Evolutionary conservation across 2,888 invertebrate species (phyloP).

Genomic region (Spodoptera littoralis): DNA sequence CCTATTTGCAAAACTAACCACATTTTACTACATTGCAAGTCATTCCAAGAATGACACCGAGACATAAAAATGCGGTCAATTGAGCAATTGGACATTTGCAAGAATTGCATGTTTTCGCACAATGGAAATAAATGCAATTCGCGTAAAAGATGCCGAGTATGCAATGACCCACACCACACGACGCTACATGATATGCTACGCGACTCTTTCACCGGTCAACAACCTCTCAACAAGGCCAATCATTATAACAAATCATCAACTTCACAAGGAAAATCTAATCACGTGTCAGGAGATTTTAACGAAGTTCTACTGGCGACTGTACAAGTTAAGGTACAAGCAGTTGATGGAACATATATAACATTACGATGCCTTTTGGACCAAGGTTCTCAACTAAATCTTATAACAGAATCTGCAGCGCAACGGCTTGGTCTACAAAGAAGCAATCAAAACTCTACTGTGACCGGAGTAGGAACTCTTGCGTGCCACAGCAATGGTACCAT

Average conservation of each 20-base stretch:
- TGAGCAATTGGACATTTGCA: background rate
- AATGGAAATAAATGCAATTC: background rate
- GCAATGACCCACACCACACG: background rate
- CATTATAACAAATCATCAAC: too few relatives aligned
- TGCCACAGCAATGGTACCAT: background rate
- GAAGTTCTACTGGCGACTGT: background rate
- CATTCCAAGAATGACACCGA: background rate
- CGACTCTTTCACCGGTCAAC: background rate
- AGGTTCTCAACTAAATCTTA: slow-evolving; percentile 1
- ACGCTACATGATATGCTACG: background rate
- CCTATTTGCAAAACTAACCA: background rate
- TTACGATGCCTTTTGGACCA: background rate
- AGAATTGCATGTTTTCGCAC: background rate
- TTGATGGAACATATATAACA: background rate
- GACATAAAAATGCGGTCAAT: too few relatives aligned
- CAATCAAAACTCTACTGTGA: background rate
- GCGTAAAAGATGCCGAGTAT: background rate
- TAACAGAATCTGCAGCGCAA: background rate
- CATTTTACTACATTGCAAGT: background rate
- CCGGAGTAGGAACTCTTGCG: background rate
- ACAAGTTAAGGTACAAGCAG: background rate
- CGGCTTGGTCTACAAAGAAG: background rate
- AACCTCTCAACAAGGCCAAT: too few relatives aligned
- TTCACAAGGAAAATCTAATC: background rate
- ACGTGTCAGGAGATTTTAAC: background rate